Percentiles rank a stretch among this genome's conserved stretches.
These are phyloP conservation scores for Hexactinellida sp. DNA, from an alignment of 37 sponge, comb jelly and placozoan species.

Conservation along the genomic window DNA sequence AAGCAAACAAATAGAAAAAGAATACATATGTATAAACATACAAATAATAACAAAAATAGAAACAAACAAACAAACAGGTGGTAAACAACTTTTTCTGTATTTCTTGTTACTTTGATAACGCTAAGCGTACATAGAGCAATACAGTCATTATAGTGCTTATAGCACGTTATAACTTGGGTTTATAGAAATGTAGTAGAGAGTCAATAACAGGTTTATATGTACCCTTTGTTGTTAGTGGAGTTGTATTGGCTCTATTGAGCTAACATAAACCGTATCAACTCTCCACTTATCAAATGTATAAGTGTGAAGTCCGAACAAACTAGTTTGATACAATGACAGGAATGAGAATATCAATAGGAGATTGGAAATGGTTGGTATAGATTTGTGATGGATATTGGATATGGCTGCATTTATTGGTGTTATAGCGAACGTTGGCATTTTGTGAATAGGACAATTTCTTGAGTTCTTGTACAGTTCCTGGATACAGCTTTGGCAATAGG, in stretches of 20 bases:
- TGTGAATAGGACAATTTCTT: neutral
- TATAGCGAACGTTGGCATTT: too few species aligned
- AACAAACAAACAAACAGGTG: neutral
- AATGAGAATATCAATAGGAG: neutral
- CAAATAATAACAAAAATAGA: neutral
- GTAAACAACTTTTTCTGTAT: neutral
- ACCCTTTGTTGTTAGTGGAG: neutral
- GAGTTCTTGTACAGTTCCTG: neutral
- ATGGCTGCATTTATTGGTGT: too few species aligned
- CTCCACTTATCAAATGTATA: neutral
- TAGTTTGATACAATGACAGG: too few species aligned
- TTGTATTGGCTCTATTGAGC: neutral
- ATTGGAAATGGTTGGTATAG: neutral
- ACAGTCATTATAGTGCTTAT: neutral
- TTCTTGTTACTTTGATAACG: neutral
- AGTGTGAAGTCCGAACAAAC: too few species aligned
- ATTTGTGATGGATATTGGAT: neutral
- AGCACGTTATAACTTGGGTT: neutral
- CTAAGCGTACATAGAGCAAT: neutral
- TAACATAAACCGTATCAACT: neutral
- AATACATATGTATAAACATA: neutral
- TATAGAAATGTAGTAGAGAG: neutral
- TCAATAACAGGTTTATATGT: neutral
- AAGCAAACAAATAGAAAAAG: neutral
- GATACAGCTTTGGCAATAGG: neutral